phyloP scores from a whole-genome alignment of 2,888 invertebrate genomes.

The Conomelus anceps region DNA sequence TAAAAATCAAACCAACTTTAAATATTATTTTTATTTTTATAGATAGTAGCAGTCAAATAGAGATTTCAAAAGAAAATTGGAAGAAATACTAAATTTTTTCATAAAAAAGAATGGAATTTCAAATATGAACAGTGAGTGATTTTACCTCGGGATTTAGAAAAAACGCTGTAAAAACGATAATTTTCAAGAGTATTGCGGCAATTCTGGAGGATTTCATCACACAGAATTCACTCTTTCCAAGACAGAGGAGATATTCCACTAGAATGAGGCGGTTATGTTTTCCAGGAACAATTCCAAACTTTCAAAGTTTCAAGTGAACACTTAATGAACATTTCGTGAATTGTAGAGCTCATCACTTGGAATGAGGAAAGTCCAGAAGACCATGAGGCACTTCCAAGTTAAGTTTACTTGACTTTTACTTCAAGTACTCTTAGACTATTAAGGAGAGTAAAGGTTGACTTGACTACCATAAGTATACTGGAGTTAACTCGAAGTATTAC shows the following conservation, averaged over 20 bases:
- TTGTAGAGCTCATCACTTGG: neutral
- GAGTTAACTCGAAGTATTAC: neutral
- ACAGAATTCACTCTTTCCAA: neutral
- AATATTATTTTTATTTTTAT: too few relatives aligned
- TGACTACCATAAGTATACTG: neutral
- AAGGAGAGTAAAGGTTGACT: neutral
- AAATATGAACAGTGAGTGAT: too few relatives aligned
- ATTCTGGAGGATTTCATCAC: too few relatives aligned
- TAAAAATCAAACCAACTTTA: too few relatives aligned
- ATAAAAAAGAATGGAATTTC: too few relatives aligned
- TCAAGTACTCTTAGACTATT: neutral
- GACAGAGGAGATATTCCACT: neutral
- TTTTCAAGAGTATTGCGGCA: neutral
- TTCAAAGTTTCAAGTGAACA: neutral
- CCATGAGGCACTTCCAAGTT: neutral
- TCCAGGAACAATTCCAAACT: neutral
- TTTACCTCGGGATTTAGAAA: too few relatives aligned
- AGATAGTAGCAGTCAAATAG: too few relatives aligned
- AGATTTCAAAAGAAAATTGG: too few relatives aligned
- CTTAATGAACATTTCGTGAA: neutral
- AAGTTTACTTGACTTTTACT: neutral
- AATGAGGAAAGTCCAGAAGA: neutral
- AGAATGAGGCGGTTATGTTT: neutral
- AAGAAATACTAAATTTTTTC: too few relatives aligned
- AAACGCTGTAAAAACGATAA: too few relatives aligned